Evolutionary conservation across 1,140 invertebrate genomes (phyloP).

Genomic region (Hylaeus volcanicus): DNA sequence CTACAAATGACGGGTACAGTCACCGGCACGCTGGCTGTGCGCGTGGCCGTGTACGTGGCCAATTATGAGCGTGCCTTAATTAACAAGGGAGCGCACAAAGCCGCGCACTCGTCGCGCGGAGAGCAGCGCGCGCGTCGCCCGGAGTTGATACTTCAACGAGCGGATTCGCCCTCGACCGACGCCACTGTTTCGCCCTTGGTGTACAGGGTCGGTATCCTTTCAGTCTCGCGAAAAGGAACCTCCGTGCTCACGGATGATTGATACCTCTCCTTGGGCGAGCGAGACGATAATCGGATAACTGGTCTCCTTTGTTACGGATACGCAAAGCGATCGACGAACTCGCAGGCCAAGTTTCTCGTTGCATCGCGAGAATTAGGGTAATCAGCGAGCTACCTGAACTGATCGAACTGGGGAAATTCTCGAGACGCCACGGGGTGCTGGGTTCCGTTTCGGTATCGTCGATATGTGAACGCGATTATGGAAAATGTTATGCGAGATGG

Average conservation of each 20-base stretch:
- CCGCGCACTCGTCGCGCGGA: slow-evolving; percentile 20
- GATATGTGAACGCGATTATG: too few relatives aligned
- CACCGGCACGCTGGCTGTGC: not conserved
- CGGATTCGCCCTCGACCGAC: slow-evolving; percentile 22
- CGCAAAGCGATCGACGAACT: not conserved
- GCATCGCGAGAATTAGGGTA: not conserved
- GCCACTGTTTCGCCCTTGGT: slow-evolving; percentile 26
- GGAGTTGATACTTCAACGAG: slow-evolving; percentile 43
- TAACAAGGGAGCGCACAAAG: slow-evolving; percentile 69
- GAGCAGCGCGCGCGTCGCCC: slow-evolving; percentile 12
- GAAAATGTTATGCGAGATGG: too few relatives aligned
- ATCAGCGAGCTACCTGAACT: not conserved
- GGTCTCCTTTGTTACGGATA: not conserved
- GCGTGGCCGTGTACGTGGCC: slow-evolving; percentile 56
- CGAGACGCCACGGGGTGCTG: too few relatives aligned
- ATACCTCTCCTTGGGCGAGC: slow-evolving; percentile 16
- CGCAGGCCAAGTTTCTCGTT: not conserved
- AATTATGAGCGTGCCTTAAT: slow-evolving; percentile 75
- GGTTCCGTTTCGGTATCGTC: too few relatives aligned
- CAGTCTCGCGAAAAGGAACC: not conserved
- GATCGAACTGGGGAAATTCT: too few relatives aligned
- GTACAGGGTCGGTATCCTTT: slow-evolving; percentile 4
- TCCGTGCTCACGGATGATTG: not conserved
- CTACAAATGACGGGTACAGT: slow-evolving; percentile 41
- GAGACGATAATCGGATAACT: slow-evolving; percentile 7